Evolutionary conservation across 2,888 invertebrate genomes (phyloP), one percentile per base, ranked within the genome.

Genomic region (Branchipolynoe longqiensis): DNA sequence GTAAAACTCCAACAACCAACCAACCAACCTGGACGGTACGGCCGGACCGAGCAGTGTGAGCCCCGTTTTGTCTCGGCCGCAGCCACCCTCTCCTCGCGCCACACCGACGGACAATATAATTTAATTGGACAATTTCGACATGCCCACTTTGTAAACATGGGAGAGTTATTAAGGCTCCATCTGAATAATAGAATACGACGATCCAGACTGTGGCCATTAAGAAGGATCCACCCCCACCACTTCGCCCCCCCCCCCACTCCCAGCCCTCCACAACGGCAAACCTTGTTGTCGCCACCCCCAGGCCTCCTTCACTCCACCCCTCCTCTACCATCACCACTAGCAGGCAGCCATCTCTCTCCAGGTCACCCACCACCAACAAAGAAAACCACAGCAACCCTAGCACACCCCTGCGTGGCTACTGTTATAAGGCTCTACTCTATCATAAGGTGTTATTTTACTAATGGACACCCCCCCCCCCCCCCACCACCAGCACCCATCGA

Each of bases 121-220:
- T 73, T 73, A 41, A 73, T 73, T 73, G 73, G 73, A 40, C 73
- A 25, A 73, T 73, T 73, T 73, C n/a, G 41, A 40, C 41, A 28
- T 38, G 33, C 38, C n/a, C 38, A 73, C 38, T 73, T 73, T 73
- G 73, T 73, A 73, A 33, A 73, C 33, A 33, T 33, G n/a, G n/a
- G 38, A 62, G 38, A 73, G 38, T 73, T 22, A 73, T 73, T 73
- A 73, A 73, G 73, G 22, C 18, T 41, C 22, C 8, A 73, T 73
- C 25, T 73, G 41, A 73, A 73, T 73, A 73, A 73, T 73, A 73
- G 38, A 73, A 73, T 33, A 73, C 12, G 41, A 14, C 36, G 62
- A 62, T 31, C 25, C 3, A 31, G 25, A 12, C 3, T 31, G 62
- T 48, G 48, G 48, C 48, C 48, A 48, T 48, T 8, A 18, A 48